Percentiles rank a stretch among this genome's conserved stretches.
Evolutionary conservation across 2,113 vertebrate genomes (phyloP).

Genomic region (Cephalopterus ornatus): DNA sequence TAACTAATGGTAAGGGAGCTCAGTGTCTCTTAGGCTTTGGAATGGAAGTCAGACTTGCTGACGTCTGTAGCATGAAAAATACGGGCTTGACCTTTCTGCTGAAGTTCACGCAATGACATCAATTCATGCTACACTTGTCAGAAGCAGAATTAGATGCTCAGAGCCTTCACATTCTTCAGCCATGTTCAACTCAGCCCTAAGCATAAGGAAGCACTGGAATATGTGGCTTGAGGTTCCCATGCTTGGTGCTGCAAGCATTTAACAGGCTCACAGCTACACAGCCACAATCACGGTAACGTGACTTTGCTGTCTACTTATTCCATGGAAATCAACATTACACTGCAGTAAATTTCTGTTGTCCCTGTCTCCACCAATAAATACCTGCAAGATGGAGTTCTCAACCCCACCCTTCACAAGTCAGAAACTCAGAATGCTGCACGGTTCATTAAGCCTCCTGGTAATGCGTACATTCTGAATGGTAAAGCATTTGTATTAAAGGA

Average conservation of each 20-base stretch:
- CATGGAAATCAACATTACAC: not conserved
- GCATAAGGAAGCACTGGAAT: not conserved
- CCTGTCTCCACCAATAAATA: not conserved
- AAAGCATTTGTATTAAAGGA: not conserved
- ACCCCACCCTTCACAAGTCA: not conserved
- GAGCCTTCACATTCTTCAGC: not conserved
- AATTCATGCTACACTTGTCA: not conserved
- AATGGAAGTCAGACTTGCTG: not conserved
- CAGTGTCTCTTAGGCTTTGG: not conserved
- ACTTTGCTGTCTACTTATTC: not conserved
- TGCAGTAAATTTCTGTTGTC: not conserved
- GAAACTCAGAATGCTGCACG: not conserved
- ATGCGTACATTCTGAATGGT: not conserved
- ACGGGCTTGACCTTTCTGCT: not conserved
- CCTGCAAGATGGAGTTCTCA: not conserved
- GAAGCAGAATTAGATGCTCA: not conserved
- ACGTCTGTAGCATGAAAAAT: not conserved
- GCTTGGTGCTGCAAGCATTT: not conserved
- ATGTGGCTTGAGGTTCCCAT: not conserved
- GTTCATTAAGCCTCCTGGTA: not conserved
- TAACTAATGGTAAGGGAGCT: not conserved
- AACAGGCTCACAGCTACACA: not conserved
- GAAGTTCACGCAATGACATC: not conserved
- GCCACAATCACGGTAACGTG: not conserved
- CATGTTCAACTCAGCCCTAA: not conserved